These are phyloP conservation scores for Anguilla megastoma DNA, from an alignment of 2,797 vertebrate species.

Conservation along the genomic window DNA sequence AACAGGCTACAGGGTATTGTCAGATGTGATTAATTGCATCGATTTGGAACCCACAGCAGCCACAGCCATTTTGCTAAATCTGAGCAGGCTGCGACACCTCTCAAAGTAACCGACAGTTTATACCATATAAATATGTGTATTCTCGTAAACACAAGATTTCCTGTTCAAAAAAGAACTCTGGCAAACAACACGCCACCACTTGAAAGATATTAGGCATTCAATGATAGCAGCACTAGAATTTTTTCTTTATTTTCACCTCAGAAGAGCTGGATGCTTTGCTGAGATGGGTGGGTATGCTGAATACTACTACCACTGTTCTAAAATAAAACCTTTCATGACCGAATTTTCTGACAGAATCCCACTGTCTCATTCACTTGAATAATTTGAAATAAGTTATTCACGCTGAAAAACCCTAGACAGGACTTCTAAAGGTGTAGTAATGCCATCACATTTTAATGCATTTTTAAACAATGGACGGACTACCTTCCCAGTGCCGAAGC, in stretches of 20 bases:
- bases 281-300: background rate
- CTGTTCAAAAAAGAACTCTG: background rate
- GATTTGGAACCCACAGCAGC: background rate
- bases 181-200: background rate
- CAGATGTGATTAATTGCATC: background rate
- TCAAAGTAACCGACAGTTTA: background rate
- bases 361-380: background rate
- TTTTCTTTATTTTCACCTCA: background rate
- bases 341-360: background rate
- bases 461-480: background rate
- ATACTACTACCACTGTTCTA: background rate
- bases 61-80: no score
- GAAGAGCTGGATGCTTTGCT: background rate
- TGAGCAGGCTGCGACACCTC: no score
- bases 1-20: background rate
- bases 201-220: background rate
- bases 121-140: background rate
- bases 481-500: background rate
- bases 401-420: background rate
- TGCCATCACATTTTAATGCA: background rate
- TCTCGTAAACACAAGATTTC: background rate
- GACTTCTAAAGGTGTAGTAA: background rate
- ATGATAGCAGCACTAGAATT: background rate
- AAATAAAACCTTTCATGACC: background rate
- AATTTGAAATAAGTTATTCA: conserved; percentile 1